phyloP scores from a whole-genome alignment of 2,888 invertebrate genomes.

The Caenorhabditis sulstoni region DNA sequence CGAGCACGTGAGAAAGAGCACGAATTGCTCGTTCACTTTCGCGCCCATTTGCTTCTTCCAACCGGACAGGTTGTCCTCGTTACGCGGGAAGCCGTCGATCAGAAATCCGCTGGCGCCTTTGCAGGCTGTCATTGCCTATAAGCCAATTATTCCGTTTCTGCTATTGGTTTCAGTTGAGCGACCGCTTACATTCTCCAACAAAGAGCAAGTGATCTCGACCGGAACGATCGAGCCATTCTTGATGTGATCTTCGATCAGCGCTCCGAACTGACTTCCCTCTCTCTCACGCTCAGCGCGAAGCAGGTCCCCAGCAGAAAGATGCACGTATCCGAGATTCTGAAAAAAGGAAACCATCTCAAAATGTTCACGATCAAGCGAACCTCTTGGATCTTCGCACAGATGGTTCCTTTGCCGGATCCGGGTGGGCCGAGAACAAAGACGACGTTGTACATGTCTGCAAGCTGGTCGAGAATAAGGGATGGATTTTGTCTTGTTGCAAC shows the following conservation, averaged over 20 bases:
- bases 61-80: slow-evolving; percentile 95
- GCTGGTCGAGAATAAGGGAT: not conserved
- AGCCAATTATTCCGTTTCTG: not conserved
- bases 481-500: too few species aligned
- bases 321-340: slow-evolving; percentile 83
- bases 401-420: slow-evolving; percentile 97
- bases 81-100: slow-evolving; percentile 99
- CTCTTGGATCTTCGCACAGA: slow-evolving; percentile 91
- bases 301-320: slow-evolving; percentile 88
- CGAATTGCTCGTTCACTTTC: slow-evolving; percentile 88
- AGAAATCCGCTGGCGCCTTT: slow-evolving; percentile 85
- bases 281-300: slow-evolving; percentile 91
- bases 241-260: slow-evolving; percentile 93
- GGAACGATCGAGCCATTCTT: slow-evolving; percentile 95
- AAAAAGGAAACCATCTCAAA: slow-evolving; percentile 2
- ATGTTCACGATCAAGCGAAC: slow-evolving; percentile 81
- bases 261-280: slow-evolving; percentile 83
- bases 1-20: slow-evolving; percentile 93
- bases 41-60: slow-evolving; percentile 90
- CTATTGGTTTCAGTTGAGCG: not conserved
- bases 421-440: slow-evolving; percentile 98
- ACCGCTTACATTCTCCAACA: slow-evolving; percentile 87
- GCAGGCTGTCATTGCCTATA: slow-evolving; percentile 74
- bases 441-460: slow-evolving; percentile 85
- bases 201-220: slow-evolving; percentile 95